Conservation (phyloP, 2,797 vertebrate genomes). For the Discoglossus pictus region DNA sequence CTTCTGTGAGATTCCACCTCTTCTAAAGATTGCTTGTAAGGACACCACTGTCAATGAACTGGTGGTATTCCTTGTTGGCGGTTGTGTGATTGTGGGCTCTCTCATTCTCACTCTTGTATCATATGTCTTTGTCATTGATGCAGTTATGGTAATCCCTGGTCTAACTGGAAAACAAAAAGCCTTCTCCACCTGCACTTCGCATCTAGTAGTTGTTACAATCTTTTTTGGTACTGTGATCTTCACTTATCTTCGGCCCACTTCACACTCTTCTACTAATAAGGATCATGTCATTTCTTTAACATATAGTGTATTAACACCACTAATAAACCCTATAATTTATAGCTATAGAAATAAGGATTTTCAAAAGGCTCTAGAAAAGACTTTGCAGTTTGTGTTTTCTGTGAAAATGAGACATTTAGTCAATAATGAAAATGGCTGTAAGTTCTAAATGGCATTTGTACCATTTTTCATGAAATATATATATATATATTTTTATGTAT, state of each 20-base stretch:
- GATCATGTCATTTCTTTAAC: slow-evolving; percentile 5
- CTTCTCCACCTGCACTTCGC: slow-evolving; percentile 30
- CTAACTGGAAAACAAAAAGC: slow-evolving; percentile 17
- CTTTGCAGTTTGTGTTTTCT: too few species aligned
- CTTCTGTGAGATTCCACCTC: slow-evolving; percentile 33
- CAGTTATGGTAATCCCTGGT: slow-evolving; percentile 8
- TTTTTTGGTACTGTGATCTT: slow-evolving; percentile 38
- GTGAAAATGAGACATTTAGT: too few species aligned
- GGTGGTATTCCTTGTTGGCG: slow-evolving; percentile 28
- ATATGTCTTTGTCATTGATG: slow-evolving; percentile 14
- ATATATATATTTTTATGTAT: too few species aligned
- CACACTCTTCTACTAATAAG: slow-evolving; percentile 7
- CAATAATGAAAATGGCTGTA: too few species aligned
- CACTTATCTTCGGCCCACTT: slow-evolving; percentile 20
- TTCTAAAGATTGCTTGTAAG: slow-evolving; percentile 30
- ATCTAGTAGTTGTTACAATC: slow-evolving; percentile 27
- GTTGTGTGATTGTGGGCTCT: slow-evolving; percentile 26
- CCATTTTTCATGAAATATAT: too few species aligned
- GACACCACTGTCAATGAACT: slow-evolving; percentile 20
- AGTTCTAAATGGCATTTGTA: too few species aligned
- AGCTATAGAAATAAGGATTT: slow-evolving; percentile 32
- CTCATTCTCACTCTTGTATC: slow-evolving; percentile 20
- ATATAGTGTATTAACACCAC: slow-evolving; percentile 18
- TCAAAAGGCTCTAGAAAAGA: slow-evolving; percentile 2
- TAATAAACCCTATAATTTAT: slow-evolving; percentile 27